Evolutionary conservation across 2,888 invertebrate species (phyloP).

Genomic region (Monopis laevigella): DNA sequence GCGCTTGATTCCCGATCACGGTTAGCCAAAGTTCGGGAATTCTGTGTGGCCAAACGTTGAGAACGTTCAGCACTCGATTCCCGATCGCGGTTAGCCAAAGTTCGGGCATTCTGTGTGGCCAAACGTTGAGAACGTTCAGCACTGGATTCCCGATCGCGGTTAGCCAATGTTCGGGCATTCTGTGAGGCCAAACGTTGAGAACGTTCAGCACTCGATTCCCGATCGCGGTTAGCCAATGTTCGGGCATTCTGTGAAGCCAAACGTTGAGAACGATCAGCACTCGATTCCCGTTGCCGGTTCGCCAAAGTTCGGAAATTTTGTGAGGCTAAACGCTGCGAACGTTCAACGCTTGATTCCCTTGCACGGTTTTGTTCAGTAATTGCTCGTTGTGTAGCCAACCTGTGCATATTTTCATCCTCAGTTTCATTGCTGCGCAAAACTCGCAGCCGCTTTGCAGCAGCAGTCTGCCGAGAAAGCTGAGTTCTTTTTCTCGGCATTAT

Average conservation of each 20-base stretch:
- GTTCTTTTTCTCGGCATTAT: conserved; percentile 20
- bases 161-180: conserved; percentile 9
- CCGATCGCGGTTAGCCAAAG: conserved; percentile 5
- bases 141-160: conserved; percentile 17
- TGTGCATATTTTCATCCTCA: conserved; percentile 15
- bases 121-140: conserved; percentile 18
- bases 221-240: conserved; percentile 4
- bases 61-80: background rate
- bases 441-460: conserved; percentile 18
- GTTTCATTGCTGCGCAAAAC: conserved; percentile 19
- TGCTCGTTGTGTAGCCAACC: conserved; percentile 20
- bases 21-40: no score
- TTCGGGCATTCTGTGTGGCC: conserved; percentile 16
- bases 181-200: conserved; percentile 12
- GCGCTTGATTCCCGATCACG: background rate
- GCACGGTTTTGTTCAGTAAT: conserved; percentile 15
- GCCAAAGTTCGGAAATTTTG: conserved; percentile 10
- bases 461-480: conserved; percentile 19
- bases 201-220: conserved; percentile 12
- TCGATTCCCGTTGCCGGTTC: conserved; percentile 11
- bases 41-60: no score
- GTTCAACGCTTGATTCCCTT: conserved; percentile 6
- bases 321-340: conserved; percentile 7
- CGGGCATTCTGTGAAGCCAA: conserved; percentile 10
- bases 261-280: conserved; percentile 9